These are phyloP conservation scores for Nebria brevicollis DNA, from an alignment of 2,888 invertebrate genomes.

Conservation along the genomic window DNA sequence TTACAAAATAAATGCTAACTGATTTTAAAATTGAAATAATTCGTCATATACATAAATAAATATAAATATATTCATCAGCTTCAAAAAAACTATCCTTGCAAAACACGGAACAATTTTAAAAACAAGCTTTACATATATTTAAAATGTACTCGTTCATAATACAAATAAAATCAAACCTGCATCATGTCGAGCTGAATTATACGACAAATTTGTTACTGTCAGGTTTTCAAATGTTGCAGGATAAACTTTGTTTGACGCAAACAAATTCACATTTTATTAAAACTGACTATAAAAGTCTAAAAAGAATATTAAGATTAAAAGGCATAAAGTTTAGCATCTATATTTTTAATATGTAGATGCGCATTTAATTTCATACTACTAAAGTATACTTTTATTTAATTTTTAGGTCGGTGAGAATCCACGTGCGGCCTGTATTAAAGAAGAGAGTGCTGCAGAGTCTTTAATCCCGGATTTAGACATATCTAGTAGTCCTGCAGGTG, in stretches of 20 bases:
- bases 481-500: conserved; percentile 31
- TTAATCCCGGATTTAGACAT: conserved; percentile 59
- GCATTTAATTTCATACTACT: background rate
- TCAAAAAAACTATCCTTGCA: too few relatives aligned
- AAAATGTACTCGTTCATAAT: background rate
- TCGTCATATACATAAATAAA: too few relatives aligned
- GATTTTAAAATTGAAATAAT: too few relatives aligned
- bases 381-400: background rate
- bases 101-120: background rate
- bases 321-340: background rate
- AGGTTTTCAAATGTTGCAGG: background rate
- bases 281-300: background rate
- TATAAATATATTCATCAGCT: too few relatives aligned
- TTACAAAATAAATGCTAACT: too few relatives aligned
- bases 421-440: conserved; percentile 47
- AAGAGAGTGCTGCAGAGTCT: conserved; percentile 57
- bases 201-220: background rate
- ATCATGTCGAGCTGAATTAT: background rate
- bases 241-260: background rate
- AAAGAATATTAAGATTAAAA: background rate
- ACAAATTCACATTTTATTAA: background rate
- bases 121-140: background rate
- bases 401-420: conserved; percentile 41
- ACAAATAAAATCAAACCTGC: background rate
- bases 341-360: background rate